These are phyloP conservation scores for Sanderia malayensis DNA, from an alignment of 30 jellyfish, hydroid and myxozoan species.

Conservation along the genomic window DNA sequence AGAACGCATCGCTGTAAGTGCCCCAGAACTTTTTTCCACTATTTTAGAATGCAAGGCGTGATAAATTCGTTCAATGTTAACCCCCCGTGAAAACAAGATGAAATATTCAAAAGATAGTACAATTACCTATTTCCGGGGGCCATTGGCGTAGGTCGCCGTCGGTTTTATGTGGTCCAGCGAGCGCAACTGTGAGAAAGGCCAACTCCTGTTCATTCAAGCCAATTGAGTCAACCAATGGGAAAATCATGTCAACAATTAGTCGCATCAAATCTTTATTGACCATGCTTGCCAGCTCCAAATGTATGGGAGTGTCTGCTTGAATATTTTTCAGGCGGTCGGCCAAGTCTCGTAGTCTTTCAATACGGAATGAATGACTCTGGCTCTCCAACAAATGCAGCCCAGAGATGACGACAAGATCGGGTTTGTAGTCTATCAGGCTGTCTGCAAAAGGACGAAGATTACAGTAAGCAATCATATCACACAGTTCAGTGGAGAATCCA, in stretches of 20 bases:
- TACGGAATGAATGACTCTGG: constrained; percentile 36
- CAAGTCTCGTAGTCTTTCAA: constrained; percentile 35
- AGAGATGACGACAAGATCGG: constrained; percentile 79
- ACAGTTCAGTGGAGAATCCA: no score
- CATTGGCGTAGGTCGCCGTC: constrained; percentile 76
- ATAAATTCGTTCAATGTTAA: no score
- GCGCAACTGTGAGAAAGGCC: constrained; percentile 66
- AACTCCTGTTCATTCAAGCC: constrained; percentile 90
- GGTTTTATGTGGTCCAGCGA: constrained; percentile 70
- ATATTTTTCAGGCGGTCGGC: constrained; percentile 41
- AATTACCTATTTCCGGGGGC: constrained; percentile 94
- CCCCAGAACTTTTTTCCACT: no score
- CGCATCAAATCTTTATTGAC: constrained; percentile 41
- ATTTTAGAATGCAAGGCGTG: no score
- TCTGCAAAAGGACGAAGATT: constrained; percentile 25
- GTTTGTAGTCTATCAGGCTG: constrained; percentile 51
- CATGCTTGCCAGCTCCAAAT: constrained; percentile 89
- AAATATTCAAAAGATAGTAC: background rate
- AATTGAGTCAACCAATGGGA: constrained; percentile 81
- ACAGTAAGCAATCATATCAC: no score
- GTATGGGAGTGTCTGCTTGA: constrained; percentile 48
- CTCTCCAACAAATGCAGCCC: constrained; percentile 87
- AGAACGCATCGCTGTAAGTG: no score
- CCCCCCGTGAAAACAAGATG: background rate
- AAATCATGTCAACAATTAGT: constrained; percentile 26